Conservation (phyloP, 2,888 invertebrate genomes). For the Rutpela maculata region DNA sequence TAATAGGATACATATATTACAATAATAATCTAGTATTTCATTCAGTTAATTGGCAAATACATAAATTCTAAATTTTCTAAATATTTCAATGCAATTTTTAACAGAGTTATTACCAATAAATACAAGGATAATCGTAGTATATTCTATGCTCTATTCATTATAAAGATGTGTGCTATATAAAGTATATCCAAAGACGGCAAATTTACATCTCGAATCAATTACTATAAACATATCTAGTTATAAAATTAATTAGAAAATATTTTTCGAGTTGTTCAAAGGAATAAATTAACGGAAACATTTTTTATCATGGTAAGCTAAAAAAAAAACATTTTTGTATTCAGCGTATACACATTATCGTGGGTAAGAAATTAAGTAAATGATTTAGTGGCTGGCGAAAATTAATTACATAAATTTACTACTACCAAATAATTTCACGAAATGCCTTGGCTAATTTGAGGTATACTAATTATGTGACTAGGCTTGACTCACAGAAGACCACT, state of each 20-base stretch:
- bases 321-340: background rate
- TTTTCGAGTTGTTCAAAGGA: background rate
- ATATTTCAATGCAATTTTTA: background rate
- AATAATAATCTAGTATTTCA: background rate
- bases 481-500: background rate
- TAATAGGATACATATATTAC: background rate
- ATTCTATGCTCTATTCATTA: background rate
- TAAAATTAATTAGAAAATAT: background rate
- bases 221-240: background rate
- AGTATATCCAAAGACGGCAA: background rate
- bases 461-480: background rate
- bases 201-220: slow-evolving; percentile 12
- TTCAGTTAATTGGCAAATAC: background rate
- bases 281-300: background rate
- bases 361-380: background rate
- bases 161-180: slow-evolving; percentile 5
- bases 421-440: background rate
- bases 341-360: background rate
- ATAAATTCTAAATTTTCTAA: background rate
- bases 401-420: background rate
- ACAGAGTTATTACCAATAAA: slow-evolving; percentile 14
- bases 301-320: background rate
- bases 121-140: slow-evolving; percentile 10
- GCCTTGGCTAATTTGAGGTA: background rate
- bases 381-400: background rate